These are phyloP conservation scores for Dryobotodes eremita DNA, from an alignment of 2,888 invertebrate species.

Conservation along the genomic window DNA sequence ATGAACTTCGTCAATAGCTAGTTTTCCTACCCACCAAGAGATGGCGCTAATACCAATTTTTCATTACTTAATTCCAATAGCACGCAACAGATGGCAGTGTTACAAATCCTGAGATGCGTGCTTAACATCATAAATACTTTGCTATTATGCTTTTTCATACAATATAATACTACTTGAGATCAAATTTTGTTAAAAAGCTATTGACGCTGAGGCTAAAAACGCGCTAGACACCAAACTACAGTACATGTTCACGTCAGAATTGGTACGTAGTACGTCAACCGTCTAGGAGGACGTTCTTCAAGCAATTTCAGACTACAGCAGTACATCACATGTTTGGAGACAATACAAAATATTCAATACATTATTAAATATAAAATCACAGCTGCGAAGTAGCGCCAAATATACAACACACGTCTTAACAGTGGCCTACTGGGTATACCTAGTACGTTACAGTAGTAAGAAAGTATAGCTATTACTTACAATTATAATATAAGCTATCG, in stretches of 20 bases:
- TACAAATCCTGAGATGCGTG: not conserved
- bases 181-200: constrained; percentile 51
- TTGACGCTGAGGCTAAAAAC: constrained; percentile 21
- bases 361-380: constrained; percentile 69
- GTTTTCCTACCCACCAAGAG: constrained; percentile 48
- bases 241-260: not conserved
- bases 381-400: constrained; percentile 67
- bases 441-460: constrained; percentile 31
- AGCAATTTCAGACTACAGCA: constrained; percentile 25
- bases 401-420: constrained; percentile 48
- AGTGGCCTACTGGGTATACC: constrained; percentile 47
- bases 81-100: constrained; percentile 53
- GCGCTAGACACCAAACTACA: not conserved
- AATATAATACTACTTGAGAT: constrained; percentile 63
- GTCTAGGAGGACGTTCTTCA: constrained; percentile 3
- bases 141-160: constrained; percentile 40
- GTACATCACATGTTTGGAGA: constrained; percentile 39
- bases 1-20: constrained; percentile 35
- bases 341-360: constrained; percentile 70
- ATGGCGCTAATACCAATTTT: constrained; percentile 49
- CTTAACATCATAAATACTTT: constrained; percentile 39
- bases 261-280: not conserved
- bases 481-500: constrained; percentile 6
- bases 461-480: constrained; percentile 10
- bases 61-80: constrained; percentile 30